These are phyloP conservation scores for Eupithecia dodoneata DNA, from an alignment of 2,888 invertebrate genomes.

Conservation along the genomic window DNA sequence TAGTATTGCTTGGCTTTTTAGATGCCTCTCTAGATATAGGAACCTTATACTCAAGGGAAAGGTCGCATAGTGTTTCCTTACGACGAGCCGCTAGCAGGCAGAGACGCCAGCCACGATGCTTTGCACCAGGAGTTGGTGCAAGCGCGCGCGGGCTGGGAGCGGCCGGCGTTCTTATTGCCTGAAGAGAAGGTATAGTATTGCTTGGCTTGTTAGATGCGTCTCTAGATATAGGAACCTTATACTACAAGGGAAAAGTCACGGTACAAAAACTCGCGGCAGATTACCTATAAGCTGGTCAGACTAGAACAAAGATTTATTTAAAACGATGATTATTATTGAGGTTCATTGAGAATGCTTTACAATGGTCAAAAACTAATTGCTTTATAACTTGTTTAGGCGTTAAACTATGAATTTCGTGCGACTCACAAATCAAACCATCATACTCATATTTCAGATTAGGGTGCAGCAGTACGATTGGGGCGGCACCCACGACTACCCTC, in stretches of 20 bases:
- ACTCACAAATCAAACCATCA: neutral
- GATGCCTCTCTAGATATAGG: neutral
- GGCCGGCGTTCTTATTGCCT: conserved; percentile 91
- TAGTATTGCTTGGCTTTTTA: neutral
- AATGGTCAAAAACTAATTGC: neutral
- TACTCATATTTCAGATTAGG: conserved; percentile 73
- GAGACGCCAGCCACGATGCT: conserved; percentile 83
- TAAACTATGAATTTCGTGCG: neutral
- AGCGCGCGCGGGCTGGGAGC: conserved; percentile 94
- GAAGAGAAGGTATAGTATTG: conserved; percentile 61
- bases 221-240: too few relatives aligned
- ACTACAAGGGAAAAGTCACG: too few relatives aligned
- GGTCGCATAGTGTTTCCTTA: conserved; percentile 84
- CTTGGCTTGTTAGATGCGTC: neutral
- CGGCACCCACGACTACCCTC: conserved; percentile 89
- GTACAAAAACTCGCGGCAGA: too few relatives aligned
- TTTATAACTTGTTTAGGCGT: neutral
- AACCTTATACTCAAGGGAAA: neutral
- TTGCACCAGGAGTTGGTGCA: conserved; percentile 87
- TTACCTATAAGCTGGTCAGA: too few relatives aligned
- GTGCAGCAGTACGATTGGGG: conserved; percentile 93
- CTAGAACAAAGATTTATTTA: too few relatives aligned
- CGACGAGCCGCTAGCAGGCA: conserved; percentile 92
- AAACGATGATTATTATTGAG: too few relatives aligned
- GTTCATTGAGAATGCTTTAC: neutral